These are phyloP conservation scores for Mustela nigripes DNA, from an alignment of 2,113 vertebrate species.

Conservation along the genomic window DNA sequence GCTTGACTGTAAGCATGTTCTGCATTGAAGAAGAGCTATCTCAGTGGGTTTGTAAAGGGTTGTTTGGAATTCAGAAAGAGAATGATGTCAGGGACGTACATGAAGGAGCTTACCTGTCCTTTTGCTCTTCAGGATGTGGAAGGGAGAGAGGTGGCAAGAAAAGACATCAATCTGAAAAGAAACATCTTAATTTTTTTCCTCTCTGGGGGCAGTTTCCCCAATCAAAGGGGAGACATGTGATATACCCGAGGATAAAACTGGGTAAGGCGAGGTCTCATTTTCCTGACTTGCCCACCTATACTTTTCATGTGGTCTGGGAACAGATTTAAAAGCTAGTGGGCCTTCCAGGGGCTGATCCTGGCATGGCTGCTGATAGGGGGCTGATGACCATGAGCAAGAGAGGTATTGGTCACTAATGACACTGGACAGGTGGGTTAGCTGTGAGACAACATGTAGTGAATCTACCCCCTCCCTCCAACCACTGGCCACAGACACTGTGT, in stretches of 20 bases:
- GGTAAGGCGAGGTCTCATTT: neutral
- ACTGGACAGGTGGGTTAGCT: neutral
- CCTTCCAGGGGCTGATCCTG: neutral
- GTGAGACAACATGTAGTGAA: neutral
- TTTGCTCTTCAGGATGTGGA: neutral
- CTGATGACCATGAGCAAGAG: neutral
- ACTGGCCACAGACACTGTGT: neutral
- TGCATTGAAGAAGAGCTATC: neutral
- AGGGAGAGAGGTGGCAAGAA: neutral
- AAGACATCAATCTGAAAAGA: neutral
- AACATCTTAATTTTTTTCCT: neutral
- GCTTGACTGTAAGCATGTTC: neutral
- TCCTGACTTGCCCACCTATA: neutral
- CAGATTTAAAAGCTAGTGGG: neutral
- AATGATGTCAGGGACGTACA: neutral
- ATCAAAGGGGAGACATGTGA: neutral
- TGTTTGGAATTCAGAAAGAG: neutral
- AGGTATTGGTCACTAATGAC: neutral
- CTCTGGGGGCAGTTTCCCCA: neutral
- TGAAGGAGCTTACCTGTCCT: neutral
- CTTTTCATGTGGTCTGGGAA: neutral
- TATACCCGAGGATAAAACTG: neutral
- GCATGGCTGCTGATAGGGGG: neutral
- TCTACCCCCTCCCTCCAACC: neutral
- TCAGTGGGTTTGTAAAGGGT: neutral